Base-by-base conservation (phyloP, 2,888 invertebrate genomes). In the Caenorhabditis sp. region DNA sequence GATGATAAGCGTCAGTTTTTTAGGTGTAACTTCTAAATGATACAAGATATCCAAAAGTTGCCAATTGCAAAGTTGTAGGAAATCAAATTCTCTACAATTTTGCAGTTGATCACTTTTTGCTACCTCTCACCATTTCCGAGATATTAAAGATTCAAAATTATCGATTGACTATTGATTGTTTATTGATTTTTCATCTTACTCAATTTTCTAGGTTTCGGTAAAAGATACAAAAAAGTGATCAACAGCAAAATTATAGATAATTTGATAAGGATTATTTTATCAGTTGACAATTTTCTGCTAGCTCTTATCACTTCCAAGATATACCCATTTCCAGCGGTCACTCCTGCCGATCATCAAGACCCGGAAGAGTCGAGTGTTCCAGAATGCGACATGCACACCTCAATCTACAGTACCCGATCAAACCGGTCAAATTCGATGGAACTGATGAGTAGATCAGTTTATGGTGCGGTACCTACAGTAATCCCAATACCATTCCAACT, bases 1-100 rank as follows among this genome's bases (percentile, higher is more conserved):
- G 88, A 89, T 80, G 88, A 89, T 78, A 87, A 87, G 79, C 80
- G 88, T 88, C 15, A 64, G 74, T 37, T 20, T 35, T 55, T 37
- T 4, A 32, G 32, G 32, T 4, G 9, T 32, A 32, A 32, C 32
- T 32, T 9, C 9, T 4, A 9, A 32, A 32, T 32, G 32, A 32
- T 9, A 32, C 4, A 9, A 32, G 32, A 32, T 32, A 32, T 6
- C 4, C 4, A 32, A 32, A 32, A 32, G 32, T 32, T 32, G 32
- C 9, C 9, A 32, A 32, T 9, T 32, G 9, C 32, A 32, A 32
- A 32, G 9, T 32, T 32, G 32, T 32, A 32, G 32, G 9, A 32
- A 32, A 32, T 32, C 9, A 6, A 6, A 32, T 6, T 4, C 6
- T 11, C 40, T 40, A 15, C 3, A 40, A 40, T 13, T 40, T 40